Evolutionary conservation across 2,113 vertebrate species (phyloP).

Genomic region (Bambusicola thoracicus): DNA sequence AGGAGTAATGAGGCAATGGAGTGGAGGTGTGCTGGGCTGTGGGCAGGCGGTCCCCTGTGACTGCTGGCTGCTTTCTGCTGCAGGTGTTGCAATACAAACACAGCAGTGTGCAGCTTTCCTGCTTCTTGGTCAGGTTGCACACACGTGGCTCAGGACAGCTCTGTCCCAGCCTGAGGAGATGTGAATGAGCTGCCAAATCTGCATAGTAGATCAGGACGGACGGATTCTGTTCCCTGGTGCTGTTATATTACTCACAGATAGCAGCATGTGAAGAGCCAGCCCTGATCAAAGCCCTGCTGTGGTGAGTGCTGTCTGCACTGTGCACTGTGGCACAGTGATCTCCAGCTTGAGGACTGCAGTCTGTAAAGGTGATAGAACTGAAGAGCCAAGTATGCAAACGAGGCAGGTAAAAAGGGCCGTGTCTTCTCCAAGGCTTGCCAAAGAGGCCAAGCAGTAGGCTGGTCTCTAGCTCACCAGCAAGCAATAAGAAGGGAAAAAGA

Average conservation of each 20-base stretch:
- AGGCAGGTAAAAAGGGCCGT: background rate
- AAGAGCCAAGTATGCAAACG: background rate
- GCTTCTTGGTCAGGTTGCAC: background rate
- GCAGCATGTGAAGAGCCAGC: background rate
- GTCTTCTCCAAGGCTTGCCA: background rate
- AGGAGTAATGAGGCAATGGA: background rate
- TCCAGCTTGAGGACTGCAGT: background rate
- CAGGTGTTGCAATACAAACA: background rate
- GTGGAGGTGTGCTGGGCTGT: background rate
- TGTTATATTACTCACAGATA: background rate
- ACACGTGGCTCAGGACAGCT: accelerated
- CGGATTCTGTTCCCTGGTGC: background rate
- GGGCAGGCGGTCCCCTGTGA: background rate
- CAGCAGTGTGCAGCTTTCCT: accelerated
- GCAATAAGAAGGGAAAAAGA: too few relatives aligned
- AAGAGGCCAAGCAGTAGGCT: background rate
- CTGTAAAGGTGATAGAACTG: background rate
- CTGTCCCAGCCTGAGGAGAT: background rate
- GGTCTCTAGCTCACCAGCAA: background rate
- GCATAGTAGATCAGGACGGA: background rate
- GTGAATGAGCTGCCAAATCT: background rate
- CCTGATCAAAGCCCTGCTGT: background rate
- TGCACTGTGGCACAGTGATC: background rate
- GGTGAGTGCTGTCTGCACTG: background rate
- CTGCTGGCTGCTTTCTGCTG: background rate